These are phyloP conservation scores for Drosophila tani DNA, from an alignment of 1,140 invertebrate species.

Conservation along the genomic window DNA sequence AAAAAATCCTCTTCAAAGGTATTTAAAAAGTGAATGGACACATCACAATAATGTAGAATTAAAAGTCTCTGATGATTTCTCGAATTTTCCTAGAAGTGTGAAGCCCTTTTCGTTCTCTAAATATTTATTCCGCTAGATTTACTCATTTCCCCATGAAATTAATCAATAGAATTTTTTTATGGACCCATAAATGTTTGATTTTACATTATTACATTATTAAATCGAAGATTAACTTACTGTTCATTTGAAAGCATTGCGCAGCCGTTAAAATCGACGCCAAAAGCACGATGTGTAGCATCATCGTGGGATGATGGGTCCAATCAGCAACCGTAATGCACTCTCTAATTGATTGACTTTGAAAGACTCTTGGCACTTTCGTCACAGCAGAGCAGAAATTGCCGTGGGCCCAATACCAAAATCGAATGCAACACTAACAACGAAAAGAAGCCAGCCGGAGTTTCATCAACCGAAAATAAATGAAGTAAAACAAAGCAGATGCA, in stretches of 20 bases:
- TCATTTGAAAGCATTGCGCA: conserved; percentile 65
- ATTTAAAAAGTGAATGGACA: too few species aligned
- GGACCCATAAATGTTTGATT: conserved; percentile 26
- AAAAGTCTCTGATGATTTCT: too few species aligned
- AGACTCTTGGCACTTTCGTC: conserved; percentile 68
- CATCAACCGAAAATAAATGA: conserved; percentile 57
- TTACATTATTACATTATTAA: not conserved
- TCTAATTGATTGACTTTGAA: conserved; percentile 44
- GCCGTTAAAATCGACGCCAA: conserved; percentile 49
- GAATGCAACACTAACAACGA: conserved; percentile 53
- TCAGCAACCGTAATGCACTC: conserved; percentile 38
- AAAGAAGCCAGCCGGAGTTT: conserved; percentile 46
- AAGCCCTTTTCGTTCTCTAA: not conserved
- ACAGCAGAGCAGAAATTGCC: conserved; percentile 37
- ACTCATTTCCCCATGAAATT: not conserved
- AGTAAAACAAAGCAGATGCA: conserved; percentile 50
- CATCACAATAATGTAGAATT: not conserved
- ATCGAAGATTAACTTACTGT: conserved; percentile 35
- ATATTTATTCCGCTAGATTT: not conserved
- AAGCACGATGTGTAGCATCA: conserved; percentile 44
- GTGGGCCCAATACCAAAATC: conserved; percentile 41
- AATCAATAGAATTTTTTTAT: conserved; percentile 16
- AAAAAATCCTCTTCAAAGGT: too few species aligned
- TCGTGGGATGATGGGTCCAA: conserved; percentile 36
- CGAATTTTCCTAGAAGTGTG: not conserved